These are phyloP conservation scores for Acanthosepion lycidas DNA, from an alignment of 2,888 invertebrate genomes.

Conservation along the genomic window DNA sequence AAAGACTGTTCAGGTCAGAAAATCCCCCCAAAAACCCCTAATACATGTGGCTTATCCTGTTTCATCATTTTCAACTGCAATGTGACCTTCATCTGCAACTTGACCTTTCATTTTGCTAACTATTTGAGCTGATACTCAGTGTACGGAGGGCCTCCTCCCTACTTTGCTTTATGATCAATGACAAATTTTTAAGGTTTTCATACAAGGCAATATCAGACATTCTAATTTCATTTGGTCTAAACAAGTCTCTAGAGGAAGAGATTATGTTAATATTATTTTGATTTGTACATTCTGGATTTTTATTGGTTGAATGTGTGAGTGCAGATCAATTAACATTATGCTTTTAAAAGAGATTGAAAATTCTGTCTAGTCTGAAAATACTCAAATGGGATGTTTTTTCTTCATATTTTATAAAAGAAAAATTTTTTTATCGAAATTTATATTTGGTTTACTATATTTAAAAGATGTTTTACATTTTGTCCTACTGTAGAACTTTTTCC, in stretches of 20 bases:
- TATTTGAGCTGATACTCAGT: background rate
- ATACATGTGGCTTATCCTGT: background rate
- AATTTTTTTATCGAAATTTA: no score
- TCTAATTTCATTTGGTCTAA: background rate
- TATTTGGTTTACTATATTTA: no score
- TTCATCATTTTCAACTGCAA: background rate
- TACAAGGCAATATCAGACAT: background rate
- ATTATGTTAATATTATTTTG: no score
- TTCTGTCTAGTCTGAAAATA: no score
- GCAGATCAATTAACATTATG: no score
- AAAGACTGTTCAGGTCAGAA: background rate
- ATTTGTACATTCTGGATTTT: no score
- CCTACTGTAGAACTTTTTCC: no score
- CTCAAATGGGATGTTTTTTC: no score
- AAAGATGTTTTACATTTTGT: no score
- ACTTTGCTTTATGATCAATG: background rate
- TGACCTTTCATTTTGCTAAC: conserved; percentile 8
- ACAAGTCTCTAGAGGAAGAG: background rate
- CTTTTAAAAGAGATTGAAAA: no score
- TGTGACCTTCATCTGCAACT: background rate
- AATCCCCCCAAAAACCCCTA: background rate
- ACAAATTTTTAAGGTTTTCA: background rate
- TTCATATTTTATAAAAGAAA: no score
- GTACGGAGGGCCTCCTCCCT: background rate
- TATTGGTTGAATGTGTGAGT: no score